phyloP scores from a whole-genome alignment of 2,888 invertebrate species.

The Elmis aenea region DNA sequence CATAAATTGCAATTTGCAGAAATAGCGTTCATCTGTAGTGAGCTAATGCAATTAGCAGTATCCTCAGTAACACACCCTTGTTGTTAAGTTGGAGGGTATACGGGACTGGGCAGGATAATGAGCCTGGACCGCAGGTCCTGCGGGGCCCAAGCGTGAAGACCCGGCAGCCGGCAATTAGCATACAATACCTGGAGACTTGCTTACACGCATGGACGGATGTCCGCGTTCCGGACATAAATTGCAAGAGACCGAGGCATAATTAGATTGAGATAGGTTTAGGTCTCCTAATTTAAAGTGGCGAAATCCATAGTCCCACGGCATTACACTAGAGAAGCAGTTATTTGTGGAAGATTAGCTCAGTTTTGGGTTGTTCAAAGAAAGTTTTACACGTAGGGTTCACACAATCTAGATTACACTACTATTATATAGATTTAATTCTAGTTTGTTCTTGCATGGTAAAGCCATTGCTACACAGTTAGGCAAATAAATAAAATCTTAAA shows the following conservation, averaged over 20 bases:
- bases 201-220: slow-evolving; percentile 26
- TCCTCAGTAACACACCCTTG: slow-evolving; percentile 37
- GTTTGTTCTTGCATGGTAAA: no score
- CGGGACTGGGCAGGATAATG: slow-evolving; percentile 33
- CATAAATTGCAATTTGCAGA: slow-evolving; percentile 34
- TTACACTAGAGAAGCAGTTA: no score
- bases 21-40: slow-evolving; percentile 34
- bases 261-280: slow-evolving; percentile 16
- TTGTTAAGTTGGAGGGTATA: slow-evolving; percentile 34
- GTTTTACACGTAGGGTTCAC: no score
- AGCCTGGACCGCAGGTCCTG: slow-evolving; percentile 34
- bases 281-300: no score
- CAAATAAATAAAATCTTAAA: no score
- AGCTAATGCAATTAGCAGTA: slow-evolving; percentile 40
- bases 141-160: slow-evolving; percentile 31
- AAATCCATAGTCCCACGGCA: no score
- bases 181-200: slow-evolving; percentile 35
- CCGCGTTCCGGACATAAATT: slow-evolving; percentile 20
- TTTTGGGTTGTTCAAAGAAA: no score
- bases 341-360: no score
- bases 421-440: no score
- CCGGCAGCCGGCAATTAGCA: slow-evolving; percentile 36
- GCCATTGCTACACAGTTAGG: no score
- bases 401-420: no score
- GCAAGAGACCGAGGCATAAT: slow-evolving; percentile 25